Conservation (phyloP, 2,113 vertebrate genomes). For the Calypte anna region DNA sequence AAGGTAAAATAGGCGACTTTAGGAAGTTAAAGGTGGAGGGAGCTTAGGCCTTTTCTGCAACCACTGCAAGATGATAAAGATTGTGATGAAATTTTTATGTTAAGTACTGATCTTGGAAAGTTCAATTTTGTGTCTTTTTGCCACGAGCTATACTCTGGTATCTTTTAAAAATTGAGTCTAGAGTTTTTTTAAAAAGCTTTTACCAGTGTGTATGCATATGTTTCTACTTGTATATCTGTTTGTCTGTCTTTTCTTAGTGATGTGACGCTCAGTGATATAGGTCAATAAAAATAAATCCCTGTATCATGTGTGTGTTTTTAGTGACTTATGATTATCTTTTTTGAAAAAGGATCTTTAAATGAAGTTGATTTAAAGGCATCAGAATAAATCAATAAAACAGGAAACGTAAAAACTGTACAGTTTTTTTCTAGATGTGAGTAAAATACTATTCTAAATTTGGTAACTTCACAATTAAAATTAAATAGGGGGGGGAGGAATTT, state of each 20-base stretch:
- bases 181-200: background rate
- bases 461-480: background rate
- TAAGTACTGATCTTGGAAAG: slow-evolving; percentile 83
- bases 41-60: slow-evolving; percentile 84
- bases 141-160: slow-evolving; percentile 38
- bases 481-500: background rate
- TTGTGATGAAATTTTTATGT: slow-evolving; percentile 89
- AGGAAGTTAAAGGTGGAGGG: slow-evolving; percentile 85
- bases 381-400: slow-evolving; percentile 7
- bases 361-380: background rate
- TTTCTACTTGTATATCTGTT: background rate
- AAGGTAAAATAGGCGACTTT: slow-evolving; percentile 91
- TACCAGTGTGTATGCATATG: background rate
- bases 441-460: background rate
- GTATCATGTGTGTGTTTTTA: background rate
- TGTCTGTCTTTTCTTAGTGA: background rate
- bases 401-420: background rate
- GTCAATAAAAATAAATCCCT: slow-evolving; percentile 10
- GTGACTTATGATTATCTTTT: background rate
- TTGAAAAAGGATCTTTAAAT: background rate
- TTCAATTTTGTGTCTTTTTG: slow-evolving; percentile 76
- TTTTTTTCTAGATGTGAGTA: background rate
- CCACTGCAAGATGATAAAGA: slow-evolving; percentile 87
- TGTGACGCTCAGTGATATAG: background rate
- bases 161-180: slow-evolving; percentile 57